Evolutionary conservation across 2,113 vertebrate species (phyloP), one percentile per base, ranked within the genome.

Genomic region (Lichenostomus cassidix): DNA sequence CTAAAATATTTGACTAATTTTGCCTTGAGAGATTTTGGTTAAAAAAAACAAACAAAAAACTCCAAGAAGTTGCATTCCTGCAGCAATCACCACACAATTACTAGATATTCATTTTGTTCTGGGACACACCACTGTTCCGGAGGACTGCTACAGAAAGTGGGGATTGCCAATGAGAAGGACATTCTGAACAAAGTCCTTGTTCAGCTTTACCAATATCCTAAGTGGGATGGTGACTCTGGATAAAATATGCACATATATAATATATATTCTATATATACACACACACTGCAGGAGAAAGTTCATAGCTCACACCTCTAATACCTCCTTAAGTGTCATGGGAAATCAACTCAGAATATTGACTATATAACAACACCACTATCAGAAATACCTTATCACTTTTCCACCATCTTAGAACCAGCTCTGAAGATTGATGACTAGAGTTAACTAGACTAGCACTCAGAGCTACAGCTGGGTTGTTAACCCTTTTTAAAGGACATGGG

Each of bases 401-500:
- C 29, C 23, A 37, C 27, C 5, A 15, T 58, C 42, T 81, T 39
- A 64, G 14, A 55, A 83, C 6, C 9, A 86, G 11, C 24, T 86
- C 29, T 59, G 28, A 91, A 80, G 29, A 76, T 11, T 8, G 42
- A 35, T 46, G 16, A 80, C 49, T 91, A 87, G 67, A 42, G 47
- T 90, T 91, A 93, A 88, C 33, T 41, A 27, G 63, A 91, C 37
- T 63, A 92, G 59, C 31, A 75, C 23, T 60, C 63, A 50, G 27
- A 93, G 37, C 33, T 77, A 79, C 67, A 88, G 71, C 52, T 88
- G 82, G 58, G 50, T 93, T 85, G 33, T 80, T 83, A 96, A 83
- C 42, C 42, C 59, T 47, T 42, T 82, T 87, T 70, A 80, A 94
- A 95, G 59, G 75, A 95, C 93, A 31, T 52, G 64, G 59, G 71